Base-by-base conservation (phyloP, 2,113 vertebrate species). In the Casuarius casuarius region DNA sequence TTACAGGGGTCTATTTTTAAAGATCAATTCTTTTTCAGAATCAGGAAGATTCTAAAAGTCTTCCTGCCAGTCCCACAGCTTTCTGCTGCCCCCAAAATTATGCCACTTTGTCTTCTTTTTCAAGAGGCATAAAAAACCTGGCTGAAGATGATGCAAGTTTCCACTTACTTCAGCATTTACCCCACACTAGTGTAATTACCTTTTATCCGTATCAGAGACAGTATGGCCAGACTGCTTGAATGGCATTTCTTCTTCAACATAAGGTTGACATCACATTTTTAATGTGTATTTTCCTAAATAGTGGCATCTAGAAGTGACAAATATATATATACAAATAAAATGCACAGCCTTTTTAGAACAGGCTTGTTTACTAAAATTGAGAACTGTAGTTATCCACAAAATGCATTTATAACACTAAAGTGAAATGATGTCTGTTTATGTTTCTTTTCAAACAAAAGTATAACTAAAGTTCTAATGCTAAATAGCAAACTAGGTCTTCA, bases 1-100 rank as follows among this genome's bases (percentile, higher is more conserved):
- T 51, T 87, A 91, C 51, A 48, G 35, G 12, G 40, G 31, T 80
- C 72, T 97, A 95, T 96, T 97, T 97, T 96, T 95, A 80, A 92
- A 85, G 65, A 95, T 85, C 19, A 76, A 62, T 70, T 72, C 56
- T 51, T 76, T 90, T 82, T 68, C 42, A 94, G 56, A 90, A 79
- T 85, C 82, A 79, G 74, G 44, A 93, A 52, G 66, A 88, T 51
- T 77, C 81, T 91, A 75, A 91, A 33, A 59, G 10, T 67, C 33
- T 22, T 91, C 48, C 71, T 89, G 81, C 70, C 87, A 92, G 87
- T 38, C 48, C 12, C 49, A 73, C 44, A 92, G 81, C 35, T 84
- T 10, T 61, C 54, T 25, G 48, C 15, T 84, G 61, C 52, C 79
- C 58, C 33, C 62, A 17, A 52, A 91, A 44, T 66, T 33, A 61